A percentile compares a stretch with the other conserved stretches of the same genome.
Conservation (phyloP, 2,888 invertebrate species). For the Serrognathus titanus region DNA sequence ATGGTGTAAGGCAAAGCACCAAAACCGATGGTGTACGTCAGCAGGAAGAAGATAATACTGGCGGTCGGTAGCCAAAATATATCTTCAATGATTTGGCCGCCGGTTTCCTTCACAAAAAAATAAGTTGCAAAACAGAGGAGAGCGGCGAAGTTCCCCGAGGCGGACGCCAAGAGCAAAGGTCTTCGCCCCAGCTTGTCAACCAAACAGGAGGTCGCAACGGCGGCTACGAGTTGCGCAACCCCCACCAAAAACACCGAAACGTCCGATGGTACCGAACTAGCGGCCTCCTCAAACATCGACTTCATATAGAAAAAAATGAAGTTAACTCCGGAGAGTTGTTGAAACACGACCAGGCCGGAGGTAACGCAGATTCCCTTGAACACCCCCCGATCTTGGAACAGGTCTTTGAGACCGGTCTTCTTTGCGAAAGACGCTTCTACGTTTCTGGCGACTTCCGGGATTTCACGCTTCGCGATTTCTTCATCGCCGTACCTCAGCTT, state of each 20-base stretch:
- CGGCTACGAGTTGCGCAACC: constrained; percentile 68
- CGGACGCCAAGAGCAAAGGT: constrained; percentile 65
- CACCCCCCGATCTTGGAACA: constrained; percentile 34
- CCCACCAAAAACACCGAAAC: constrained; percentile 75
- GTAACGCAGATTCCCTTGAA: constrained; percentile 44
- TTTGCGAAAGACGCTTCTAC: constrained; percentile 31
- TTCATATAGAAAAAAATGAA: constrained; percentile 75
- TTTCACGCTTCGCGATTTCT: constrained; percentile 60
- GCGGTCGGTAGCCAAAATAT: constrained; percentile 63
- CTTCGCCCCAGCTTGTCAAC: constrained; percentile 75
- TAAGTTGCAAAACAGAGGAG: constrained; percentile 67
- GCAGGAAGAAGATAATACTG: constrained; percentile 66
- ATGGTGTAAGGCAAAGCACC: constrained; percentile 78
- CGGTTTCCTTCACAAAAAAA: constrained; percentile 58
- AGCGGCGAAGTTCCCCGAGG: constrained; percentile 61
- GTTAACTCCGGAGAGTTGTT: constrained; percentile 61
- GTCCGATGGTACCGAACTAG: constrained; percentile 51
- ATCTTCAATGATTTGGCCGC: constrained; percentile 51
- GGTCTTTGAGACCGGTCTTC: constrained; percentile 41
- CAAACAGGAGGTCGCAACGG: constrained; percentile 57
- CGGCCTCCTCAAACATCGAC: constrained; percentile 58
- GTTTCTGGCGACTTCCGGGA: constrained; percentile 50
- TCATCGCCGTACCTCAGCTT: constrained; percentile 60
- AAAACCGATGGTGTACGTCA: constrained; percentile 69
- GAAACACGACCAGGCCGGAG: constrained; percentile 36